A percentile compares a stretch with the other conserved stretches of the same genome.
phyloP scores from a whole-genome alignment of 92 coral and sea anemone genomes.

The Pocillopora grandis region DNA sequence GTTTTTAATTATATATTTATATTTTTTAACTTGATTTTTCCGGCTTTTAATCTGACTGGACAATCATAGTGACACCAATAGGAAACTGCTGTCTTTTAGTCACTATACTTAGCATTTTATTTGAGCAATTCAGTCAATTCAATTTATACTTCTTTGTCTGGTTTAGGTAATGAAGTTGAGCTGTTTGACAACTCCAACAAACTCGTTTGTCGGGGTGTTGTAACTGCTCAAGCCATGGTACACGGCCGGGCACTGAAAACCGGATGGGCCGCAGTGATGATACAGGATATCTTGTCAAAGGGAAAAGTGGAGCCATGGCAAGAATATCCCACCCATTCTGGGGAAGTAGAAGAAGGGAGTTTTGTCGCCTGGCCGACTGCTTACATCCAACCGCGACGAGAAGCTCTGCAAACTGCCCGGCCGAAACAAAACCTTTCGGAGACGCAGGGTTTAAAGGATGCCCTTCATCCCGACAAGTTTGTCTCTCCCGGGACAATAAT shows the following conservation, averaged over 20 bases:
- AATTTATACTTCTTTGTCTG: not conserved
- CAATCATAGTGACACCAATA: not conserved
- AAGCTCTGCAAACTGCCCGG: not conserved
- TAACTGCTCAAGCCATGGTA: not conserved
- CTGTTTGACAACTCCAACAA: not conserved
- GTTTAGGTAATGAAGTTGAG: conserved; percentile 7
- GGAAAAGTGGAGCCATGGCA: conserved; percentile 33
- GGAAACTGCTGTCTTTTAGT: not conserved
- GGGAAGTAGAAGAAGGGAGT: conserved; percentile 40
- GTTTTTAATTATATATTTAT: not conserved
- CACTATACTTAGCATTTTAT: not conserved
- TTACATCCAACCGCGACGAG: not conserved
- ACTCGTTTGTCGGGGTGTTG: not conserved
- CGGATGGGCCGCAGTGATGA: conserved; percentile 46
- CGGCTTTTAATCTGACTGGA: not conserved
- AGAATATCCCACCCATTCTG: conserved; percentile 51
- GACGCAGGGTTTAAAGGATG: not conserved
- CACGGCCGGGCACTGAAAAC: conserved; percentile 36
- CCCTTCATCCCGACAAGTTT: too few relatives aligned
- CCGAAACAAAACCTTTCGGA: not conserved
- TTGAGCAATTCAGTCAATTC: not conserved
- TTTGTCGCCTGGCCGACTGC: conserved; percentile 47
- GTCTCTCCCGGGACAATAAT: too few relatives aligned
- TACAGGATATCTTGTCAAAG: not conserved
- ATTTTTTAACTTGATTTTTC: not conserved